A percentile compares a stretch with the other conserved stretches of the same genome.
These are phyloP conservation scores for Tapirus indicus DNA, from an alignment of 2,797 vertebrate species.

Conservation along the genomic window DNA sequence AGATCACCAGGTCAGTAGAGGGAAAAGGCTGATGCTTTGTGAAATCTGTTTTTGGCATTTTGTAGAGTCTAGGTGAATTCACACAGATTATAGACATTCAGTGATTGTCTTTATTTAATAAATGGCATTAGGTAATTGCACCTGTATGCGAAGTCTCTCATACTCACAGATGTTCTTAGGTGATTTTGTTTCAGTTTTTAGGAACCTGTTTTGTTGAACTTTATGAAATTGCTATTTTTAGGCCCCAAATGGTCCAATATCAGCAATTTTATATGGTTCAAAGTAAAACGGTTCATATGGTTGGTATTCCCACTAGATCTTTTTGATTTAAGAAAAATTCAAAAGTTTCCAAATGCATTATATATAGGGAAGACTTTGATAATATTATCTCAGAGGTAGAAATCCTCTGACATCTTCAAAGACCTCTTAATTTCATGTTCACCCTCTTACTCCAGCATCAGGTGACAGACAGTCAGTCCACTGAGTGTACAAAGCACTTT, in stretches of 20 bases:
- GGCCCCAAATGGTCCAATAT: background rate
- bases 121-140: slow-evolving; percentile 5
- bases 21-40: background rate
- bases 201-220: background rate
- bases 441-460: background rate
- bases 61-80: background rate
- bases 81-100: background rate
- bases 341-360: background rate
- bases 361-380: background rate
- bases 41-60: background rate
- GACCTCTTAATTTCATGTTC: background rate
- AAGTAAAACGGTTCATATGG: background rate
- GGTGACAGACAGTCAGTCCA: background rate
- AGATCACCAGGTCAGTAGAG: background rate
- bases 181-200: background rate
- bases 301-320: background rate
- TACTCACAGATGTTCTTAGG: background rate
- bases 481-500: background rate
- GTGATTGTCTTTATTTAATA: background rate
- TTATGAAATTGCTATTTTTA: background rate
- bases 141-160: background rate
- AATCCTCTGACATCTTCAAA: background rate
- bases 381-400: background rate
- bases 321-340: background rate
- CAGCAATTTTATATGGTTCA: background rate